A percentile compares a stretch with the other conserved stretches of the same genome.
Conservation (phyloP, 1,140 invertebrate genomes). For the Psix sp. region DNA sequence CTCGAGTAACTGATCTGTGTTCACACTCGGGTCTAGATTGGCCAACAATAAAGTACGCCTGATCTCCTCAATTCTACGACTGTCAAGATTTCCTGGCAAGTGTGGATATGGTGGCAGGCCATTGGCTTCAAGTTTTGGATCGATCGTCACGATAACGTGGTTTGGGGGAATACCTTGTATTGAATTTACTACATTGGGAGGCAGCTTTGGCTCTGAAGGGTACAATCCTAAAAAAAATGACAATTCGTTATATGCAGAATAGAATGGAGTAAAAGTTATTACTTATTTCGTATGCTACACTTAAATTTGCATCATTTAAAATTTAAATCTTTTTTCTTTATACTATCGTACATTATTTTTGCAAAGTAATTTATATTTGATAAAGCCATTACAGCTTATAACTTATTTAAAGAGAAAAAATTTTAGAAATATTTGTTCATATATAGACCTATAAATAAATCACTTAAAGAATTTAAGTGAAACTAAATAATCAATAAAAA, state of each 20-base stretch:
- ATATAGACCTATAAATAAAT: too few species aligned
- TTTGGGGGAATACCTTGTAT: slow-evolving; percentile 90
- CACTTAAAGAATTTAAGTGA: too few species aligned
- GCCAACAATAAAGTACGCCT: slow-evolving; percentile 91
- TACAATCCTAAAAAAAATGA: slow-evolving; percentile 78
- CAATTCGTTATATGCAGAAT: neutral
- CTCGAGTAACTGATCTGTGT: slow-evolving; percentile 87
- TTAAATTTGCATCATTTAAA: too few species aligned
- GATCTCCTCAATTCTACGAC: slow-evolving; percentile 96
- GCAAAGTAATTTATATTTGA: too few species aligned
- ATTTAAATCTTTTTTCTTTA: too few species aligned
- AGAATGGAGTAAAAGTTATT: neutral
- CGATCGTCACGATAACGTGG: slow-evolving; percentile 90
- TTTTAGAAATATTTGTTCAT: too few species aligned
- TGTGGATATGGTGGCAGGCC: slow-evolving; percentile 94
- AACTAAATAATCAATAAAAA: too few species aligned
- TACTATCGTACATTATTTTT: too few species aligned
- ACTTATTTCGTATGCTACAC: too few species aligned
- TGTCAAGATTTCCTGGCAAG: slow-evolving; percentile 92
- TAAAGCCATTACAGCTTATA: too few species aligned
- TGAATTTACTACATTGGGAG: slow-evolving; percentile 92
- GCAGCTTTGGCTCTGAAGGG: slow-evolving; percentile 89
- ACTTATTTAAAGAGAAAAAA: too few species aligned
- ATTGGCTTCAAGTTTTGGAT: slow-evolving; percentile 90
- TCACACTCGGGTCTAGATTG: slow-evolving; percentile 81